A percentile compares a stretch with the other conserved stretches of the same genome.
Conservation (phyloP, 2,797 vertebrate species). For the Leuciscus waleckii region DNA sequence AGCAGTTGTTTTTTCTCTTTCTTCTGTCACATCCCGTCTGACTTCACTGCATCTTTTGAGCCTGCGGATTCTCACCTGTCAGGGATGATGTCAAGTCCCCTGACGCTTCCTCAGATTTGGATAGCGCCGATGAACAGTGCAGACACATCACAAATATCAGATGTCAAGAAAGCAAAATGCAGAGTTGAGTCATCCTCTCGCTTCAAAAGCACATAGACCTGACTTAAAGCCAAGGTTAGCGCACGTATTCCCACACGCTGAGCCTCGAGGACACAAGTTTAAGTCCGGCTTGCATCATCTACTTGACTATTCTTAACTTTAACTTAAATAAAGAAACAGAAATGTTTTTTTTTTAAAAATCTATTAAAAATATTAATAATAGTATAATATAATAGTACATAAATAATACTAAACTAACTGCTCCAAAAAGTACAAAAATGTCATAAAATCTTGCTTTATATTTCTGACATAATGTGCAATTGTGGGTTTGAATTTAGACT, state of each 20-base stretch:
- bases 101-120: slow-evolving; percentile 33
- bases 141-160: slow-evolving; percentile 42
- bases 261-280: background rate
- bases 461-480: background rate
- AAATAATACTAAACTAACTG: background rate
- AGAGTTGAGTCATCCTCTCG: slow-evolving; percentile 28
- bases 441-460: background rate
- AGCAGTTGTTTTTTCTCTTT: slow-evolving; percentile 17
- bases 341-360: too few relatives aligned
- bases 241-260: background rate
- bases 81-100: slow-evolving; percentile 31
- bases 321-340: background rate
- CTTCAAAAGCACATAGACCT: slow-evolving; percentile 8
- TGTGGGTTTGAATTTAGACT: background rate
- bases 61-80: slow-evolving; percentile 45
- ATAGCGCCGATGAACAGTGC: background rate
- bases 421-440: background rate
- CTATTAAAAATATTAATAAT: background rate
- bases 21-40: slow-evolving; percentile 44
- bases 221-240: background rate
- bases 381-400: background rate
- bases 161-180: slow-evolving; percentile 41
- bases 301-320: background rate
- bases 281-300: background rate
- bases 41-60: slow-evolving; percentile 22